Evolutionary conservation across 2,888 invertebrate species (phyloP), one percentile per base, ranked within the genome.

Genomic region (Drosophila eohydei): DNA sequence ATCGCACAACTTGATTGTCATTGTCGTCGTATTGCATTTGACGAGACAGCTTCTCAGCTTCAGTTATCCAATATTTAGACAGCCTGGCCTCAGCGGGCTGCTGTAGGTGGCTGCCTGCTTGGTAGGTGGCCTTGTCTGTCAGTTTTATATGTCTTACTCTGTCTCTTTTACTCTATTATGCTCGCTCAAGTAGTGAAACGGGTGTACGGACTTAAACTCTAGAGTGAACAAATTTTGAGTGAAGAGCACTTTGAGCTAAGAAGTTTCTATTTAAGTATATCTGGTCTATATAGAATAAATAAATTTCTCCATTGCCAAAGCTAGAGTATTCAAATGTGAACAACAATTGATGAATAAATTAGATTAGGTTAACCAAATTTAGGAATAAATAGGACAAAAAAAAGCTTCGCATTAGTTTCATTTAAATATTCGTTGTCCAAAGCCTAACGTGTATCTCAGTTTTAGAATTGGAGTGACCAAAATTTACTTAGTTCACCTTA

Each of bases 1-100:
- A 79, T 87, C 82, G 81, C 88, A 82, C 81, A 77, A 81, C 81
- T 81, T 85, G 88, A 88, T 88, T 86, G 88, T 87, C 88, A 87
- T 83, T 87, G 87, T 79, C 82, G 86, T 79, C 85, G 79, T 70
- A 88, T 83, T 74, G 83, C 83, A 82, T 88, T 86, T 84, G 85
- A 83, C 66, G 74, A 69, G 84, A 71, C 79, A 68, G 71, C 70
- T 74, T 72, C 71, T 52, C 48, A 8, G 44, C 55, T 28, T 56
- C 43, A 43, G 43, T 43, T 21, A 32, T 43, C 43, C 41, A 32
- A 56, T 43, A 56, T 61, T 43, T 40, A 58, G 40, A 32, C 63
- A 26, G 26, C 30, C 28, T 38, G 34, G n/a, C 38, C 71, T 56
- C 21, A 4, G 56, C 41, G 30, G 3, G 14, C 9, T 8, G 11